Evolutionary conservation across 2,113 vertebrate genomes (phyloP).

Genomic region (Archocentrus centrarchus): DNA sequence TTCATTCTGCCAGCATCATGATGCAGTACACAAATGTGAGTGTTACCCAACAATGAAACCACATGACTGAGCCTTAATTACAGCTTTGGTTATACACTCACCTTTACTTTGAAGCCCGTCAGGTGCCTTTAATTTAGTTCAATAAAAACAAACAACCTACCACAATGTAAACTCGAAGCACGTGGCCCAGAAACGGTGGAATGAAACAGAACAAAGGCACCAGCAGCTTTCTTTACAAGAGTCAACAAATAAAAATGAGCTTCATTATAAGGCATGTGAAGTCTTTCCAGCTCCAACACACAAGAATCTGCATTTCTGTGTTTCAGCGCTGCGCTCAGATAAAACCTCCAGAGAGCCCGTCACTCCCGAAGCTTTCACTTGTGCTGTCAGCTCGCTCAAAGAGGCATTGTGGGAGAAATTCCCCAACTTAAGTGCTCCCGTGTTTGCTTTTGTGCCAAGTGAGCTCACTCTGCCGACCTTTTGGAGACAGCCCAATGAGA

Average conservation of each 20-base stretch:
- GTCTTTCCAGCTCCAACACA: background rate
- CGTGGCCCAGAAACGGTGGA: background rate
- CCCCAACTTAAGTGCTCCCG: conserved; percentile 58
- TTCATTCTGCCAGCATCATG: background rate
- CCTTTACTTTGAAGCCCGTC: background rate
- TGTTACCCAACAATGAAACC: background rate
- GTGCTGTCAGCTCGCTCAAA: conserved; percentile 46
- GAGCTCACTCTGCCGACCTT: conserved; percentile 63
- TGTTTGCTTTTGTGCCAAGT: conserved; percentile 70
- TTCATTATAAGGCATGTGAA: accelerated
- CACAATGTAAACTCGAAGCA: background rate
- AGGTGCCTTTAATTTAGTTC: background rate
- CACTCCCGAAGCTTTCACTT: conserved; percentile 20
- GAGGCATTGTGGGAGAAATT: conserved; percentile 65
- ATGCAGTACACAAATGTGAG: background rate
- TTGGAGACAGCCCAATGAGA: conserved; percentile 56
- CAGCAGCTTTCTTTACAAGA: accelerated
- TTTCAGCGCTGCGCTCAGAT: background rate
- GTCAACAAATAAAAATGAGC: accelerated
- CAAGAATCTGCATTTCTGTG: accelerated
- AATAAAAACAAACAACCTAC: accelerated
- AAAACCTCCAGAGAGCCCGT: background rate
- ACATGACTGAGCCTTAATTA: conserved; percentile 1
- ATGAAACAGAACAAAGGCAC: background rate
- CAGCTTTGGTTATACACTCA: accelerated